A percentile compares a stretch with the other conserved stretches of the same genome.
phyloP scores from a whole-genome alignment of 1,140 invertebrate species.

The Archivesica marissinica region DNA sequence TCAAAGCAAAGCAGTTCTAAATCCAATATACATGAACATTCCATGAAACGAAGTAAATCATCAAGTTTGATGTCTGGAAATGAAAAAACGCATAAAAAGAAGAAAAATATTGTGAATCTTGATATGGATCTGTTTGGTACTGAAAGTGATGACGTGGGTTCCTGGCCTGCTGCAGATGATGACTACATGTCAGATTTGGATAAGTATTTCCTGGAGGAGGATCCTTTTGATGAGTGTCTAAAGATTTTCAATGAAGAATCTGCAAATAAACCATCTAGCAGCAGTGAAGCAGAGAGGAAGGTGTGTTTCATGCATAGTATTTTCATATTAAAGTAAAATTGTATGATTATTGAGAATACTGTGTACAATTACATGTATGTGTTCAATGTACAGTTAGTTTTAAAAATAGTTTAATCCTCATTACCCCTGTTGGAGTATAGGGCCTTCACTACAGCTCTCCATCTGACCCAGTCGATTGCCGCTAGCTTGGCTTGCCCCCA shows the following conservation, averaged over 20 bases:
- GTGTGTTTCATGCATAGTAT: too few relatives aligned
- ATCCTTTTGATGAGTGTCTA: conserved; percentile 89
- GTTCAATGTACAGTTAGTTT: too few relatives aligned
- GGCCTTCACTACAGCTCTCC: too few relatives aligned
- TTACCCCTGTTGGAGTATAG: too few relatives aligned
- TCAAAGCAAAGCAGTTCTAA: neutral
- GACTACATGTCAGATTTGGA: conserved; percentile 83
- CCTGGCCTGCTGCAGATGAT: conserved; percentile 27
- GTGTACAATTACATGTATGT: too few relatives aligned
- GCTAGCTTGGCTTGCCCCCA: too few relatives aligned
- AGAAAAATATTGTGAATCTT: conserved; percentile 66
- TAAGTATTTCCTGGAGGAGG: conserved; percentile 85
- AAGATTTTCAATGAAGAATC: conserved; percentile 88
- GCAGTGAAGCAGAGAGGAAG: conserved; percentile 60
- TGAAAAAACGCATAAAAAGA: conserved; percentile 51
- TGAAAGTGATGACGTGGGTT: conserved; percentile 41
- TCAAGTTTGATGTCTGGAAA: conserved; percentile 12
- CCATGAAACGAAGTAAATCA: conserved; percentile 9
- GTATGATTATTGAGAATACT: too few relatives aligned
- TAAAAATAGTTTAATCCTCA: too few relatives aligned
- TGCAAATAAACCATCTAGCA: conserved; percentile 38
- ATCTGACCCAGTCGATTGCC: too few relatives aligned
- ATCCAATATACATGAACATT: conserved; percentile 20
- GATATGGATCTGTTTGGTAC: conserved; percentile 75
- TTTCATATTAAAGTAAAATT: too few relatives aligned